Evolutionary conservation across 2,888 invertebrate genomes (phyloP), one percentile per base, ranked within the genome.

Genomic region (Cerastis leucographa): DNA sequence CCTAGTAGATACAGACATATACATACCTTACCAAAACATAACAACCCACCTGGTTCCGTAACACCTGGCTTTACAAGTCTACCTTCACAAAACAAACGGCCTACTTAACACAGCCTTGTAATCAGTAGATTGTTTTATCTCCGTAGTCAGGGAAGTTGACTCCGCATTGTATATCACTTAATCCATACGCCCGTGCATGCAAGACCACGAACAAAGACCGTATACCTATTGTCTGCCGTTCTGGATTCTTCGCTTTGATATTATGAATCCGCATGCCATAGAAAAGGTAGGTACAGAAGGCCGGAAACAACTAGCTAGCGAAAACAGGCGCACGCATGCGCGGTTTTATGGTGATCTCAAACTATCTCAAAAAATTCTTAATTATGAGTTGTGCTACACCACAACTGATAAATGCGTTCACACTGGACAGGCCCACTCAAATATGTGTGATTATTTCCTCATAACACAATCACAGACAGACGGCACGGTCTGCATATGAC

Each of bases 161-260:
- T 81, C 46, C 42, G 76, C 61, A 84, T 84, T 83, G 84, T 89
- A 69, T 68, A 84, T 72, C 79, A 74, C 75, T 80, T 85, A 83
- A 89, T 86, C 85, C 87, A 79, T 75, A 80, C 80, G 68, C 81
- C 46, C 68, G 69, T 73, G 83, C 79, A 83, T 77, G 78, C 78
- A 69, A 76, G 78, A 78, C 74, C 74, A 84, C 69, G 73, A 88
- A 91, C 89, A 90, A 91, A 84, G 84, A 85, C 72, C 73, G 84
- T 81, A 78, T 81, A 84, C 76, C 89, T 73, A 87, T 90, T 90
- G 90, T 90, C 75, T 84, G 69, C 51, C 64, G 71, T 35, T 71
- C 67, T 74, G 69, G 66, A 76, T 80, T 74, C 84, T 86, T 78
- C 67, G 73, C 84, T 84, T 78, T 80, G 62, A 78, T 86, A 76